Evolutionary conservation across 2,888 invertebrate species (phyloP).

Genomic region (Troides helena): DNA sequence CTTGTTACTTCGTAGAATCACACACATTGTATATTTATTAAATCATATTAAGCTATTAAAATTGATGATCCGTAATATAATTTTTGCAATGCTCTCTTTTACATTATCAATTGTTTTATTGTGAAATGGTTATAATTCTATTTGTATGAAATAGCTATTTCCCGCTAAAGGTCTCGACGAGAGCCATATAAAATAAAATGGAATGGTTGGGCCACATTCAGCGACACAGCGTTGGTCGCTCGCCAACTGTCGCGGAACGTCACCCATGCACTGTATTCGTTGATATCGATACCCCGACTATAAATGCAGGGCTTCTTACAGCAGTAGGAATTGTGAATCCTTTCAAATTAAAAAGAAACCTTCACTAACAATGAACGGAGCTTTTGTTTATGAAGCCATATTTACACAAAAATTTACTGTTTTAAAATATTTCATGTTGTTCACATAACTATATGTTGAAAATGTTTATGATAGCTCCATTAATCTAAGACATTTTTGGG

Average conservation of each 20-base stretch:
- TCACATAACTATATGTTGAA: too few relatives aligned
- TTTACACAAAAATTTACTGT: background rate
- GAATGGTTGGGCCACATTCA: slow-evolving; percentile 58
- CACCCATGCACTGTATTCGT: slow-evolving; percentile 13
- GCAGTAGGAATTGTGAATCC: background rate
- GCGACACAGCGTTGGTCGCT: slow-evolving; percentile 68
- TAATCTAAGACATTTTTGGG: too few relatives aligned
- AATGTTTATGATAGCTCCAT: too few relatives aligned
- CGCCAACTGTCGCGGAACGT: slow-evolving; percentile 59
- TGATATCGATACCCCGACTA: slow-evolving; percentile 29
- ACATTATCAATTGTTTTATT: background rate
- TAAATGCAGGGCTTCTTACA: slow-evolving; percentile 34
- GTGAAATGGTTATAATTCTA: background rate
- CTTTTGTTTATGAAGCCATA: background rate
- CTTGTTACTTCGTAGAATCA: too few relatives aligned
- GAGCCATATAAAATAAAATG: slow-evolving; percentile 70
- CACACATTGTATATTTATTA: too few relatives aligned
- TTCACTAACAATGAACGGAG: background rate
- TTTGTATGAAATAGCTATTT: slow-evolving; percentile 35
- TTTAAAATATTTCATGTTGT: background rate
- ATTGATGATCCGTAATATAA: background rate
- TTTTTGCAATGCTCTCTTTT: background rate
- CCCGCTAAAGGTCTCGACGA: slow-evolving; percentile 67
- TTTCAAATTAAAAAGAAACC: background rate
- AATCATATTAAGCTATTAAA: too few relatives aligned